A percentile compares a stretch with the other conserved stretches of the same genome.
These are phyloP conservation scores for Bombus haemorrhoidalis DNA, from an alignment of 1,140 invertebrate genomes.

Conservation along the genomic window DNA sequence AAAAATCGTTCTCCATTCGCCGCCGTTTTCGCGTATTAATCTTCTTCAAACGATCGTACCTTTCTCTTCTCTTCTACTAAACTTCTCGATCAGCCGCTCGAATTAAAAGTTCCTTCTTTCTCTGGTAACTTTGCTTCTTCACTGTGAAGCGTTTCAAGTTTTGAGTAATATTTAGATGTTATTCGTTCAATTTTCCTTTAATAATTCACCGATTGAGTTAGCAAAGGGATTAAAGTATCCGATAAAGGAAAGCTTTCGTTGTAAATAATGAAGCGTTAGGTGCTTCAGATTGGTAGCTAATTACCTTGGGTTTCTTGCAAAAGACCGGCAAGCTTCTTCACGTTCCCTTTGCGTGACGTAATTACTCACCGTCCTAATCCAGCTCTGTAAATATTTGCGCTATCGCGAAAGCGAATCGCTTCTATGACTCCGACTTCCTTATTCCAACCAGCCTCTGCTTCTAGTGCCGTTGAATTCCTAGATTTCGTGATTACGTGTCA, in stretches of 20 bases:
- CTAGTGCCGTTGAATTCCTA: constrained; percentile 1
- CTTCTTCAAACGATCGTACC: too few species aligned
- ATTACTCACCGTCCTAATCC: constrained; percentile 46
- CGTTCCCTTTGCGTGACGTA: constrained; percentile 31
- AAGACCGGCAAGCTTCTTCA: not conserved
- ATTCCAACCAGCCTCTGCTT: not conserved
- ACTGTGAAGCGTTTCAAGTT: not conserved
- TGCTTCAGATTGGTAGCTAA: constrained; percentile 5
- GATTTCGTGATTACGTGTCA: constrained; percentile 19
- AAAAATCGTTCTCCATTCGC: too few species aligned
- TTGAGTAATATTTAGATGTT: not conserved
- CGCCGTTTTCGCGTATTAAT: too few species aligned
- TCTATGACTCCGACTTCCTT: constrained; percentile 8
- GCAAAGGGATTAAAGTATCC: not conserved
- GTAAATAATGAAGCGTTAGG: constrained; percentile 25
- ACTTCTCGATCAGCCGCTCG: too few species aligned
- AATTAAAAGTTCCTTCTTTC: too few species aligned
- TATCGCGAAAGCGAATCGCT: constrained; percentile 9
- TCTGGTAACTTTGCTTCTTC: too few species aligned
- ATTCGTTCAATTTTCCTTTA: not conserved
- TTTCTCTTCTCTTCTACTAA: too few species aligned
- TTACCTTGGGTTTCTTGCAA: not conserved
- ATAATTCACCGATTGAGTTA: too few species aligned
- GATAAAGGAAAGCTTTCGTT: not conserved
- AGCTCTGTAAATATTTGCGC: constrained; percentile 32